A percentile compares a stretch with the other conserved stretches of the same genome.
Evolutionary conservation across 1,140 invertebrate species (phyloP).

Genomic region (Saccostrea cuccullata): DNA sequence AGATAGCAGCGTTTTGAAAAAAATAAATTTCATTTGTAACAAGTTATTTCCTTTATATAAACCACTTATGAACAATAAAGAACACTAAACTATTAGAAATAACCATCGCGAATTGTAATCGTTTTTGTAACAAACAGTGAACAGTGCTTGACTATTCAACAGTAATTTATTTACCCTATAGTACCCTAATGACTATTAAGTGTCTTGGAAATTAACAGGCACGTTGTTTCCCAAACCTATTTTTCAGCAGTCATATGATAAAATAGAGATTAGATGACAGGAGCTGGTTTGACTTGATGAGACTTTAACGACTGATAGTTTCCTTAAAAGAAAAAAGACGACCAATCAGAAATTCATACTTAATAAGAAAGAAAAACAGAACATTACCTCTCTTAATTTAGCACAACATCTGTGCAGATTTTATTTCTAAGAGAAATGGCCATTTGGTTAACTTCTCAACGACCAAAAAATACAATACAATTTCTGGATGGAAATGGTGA

Average conservation of each 20-base stretch:
- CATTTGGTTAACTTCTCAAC: conserved; percentile 34
- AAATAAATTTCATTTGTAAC: no score
- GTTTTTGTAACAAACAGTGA: not conserved
- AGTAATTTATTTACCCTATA: not conserved
- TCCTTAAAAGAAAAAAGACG: conserved; percentile 1
- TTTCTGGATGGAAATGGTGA: not conserved
- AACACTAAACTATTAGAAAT: not conserved
- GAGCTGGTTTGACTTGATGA: not conserved
- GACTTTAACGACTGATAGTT: conserved; percentile 22
- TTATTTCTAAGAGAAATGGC: conserved; percentile 17
- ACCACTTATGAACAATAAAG: not conserved
- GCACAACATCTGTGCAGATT: conserved; percentile 11
- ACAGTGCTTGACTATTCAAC: not conserved
- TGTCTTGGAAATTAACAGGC: not conserved
- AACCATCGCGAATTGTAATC: not conserved
- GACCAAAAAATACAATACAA: conserved; percentile 4
- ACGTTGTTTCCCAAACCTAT: not conserved
- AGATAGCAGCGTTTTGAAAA: no score
- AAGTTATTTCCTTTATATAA: not conserved
- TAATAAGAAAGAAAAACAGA: not conserved
- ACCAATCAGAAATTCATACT: conserved; percentile 20
- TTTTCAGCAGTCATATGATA: not conserved
- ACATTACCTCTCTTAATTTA: conserved; percentile 4
- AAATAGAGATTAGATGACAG: not conserved
- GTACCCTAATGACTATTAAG: not conserved